Evolutionary conservation across 2,113 vertebrate genomes (phyloP).

Genomic region (Brachypteracias leptosomus): DNA sequence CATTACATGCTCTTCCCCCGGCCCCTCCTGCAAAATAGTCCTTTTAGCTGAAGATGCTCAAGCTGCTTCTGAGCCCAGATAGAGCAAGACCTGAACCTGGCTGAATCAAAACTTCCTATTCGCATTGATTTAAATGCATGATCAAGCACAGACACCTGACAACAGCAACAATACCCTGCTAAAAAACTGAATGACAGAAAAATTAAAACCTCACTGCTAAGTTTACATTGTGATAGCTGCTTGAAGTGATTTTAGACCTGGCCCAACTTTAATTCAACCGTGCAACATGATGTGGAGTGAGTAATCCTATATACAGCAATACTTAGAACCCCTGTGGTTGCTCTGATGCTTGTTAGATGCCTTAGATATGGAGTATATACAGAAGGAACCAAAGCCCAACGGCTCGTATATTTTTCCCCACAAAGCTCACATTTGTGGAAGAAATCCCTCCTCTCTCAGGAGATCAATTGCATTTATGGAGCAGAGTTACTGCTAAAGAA

Average conservation of each 20-base stretch:
- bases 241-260: neutral
- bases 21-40: neutral
- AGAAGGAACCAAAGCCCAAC: neutral
- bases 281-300: rapidly evolving
- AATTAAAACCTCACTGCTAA: neutral
- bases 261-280: neutral
- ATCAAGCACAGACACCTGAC: neutral
- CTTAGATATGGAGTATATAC: neutral
- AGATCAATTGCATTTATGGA: conserved; percentile 65
- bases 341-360: neutral
- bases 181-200: neutral
- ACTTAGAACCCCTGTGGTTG: neutral
- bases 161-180: neutral
- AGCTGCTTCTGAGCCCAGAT: neutral
- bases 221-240: neutral
- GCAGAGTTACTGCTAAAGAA: conserved; percentile 48
- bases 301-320: rapidly evolving
- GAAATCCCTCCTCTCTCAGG: conserved; percentile 61
- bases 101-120: neutral
- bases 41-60: neutral
- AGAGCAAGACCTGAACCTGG: neutral
- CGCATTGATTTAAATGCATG: rapidly evolving
- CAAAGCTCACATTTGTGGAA: conserved; percentile 20
- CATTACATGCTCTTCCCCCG: neutral
- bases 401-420: neutral